Evolutionary conservation across 2,113 vertebrate species (phyloP).

Genomic region (Tautogolabrus adspersus): DNA sequence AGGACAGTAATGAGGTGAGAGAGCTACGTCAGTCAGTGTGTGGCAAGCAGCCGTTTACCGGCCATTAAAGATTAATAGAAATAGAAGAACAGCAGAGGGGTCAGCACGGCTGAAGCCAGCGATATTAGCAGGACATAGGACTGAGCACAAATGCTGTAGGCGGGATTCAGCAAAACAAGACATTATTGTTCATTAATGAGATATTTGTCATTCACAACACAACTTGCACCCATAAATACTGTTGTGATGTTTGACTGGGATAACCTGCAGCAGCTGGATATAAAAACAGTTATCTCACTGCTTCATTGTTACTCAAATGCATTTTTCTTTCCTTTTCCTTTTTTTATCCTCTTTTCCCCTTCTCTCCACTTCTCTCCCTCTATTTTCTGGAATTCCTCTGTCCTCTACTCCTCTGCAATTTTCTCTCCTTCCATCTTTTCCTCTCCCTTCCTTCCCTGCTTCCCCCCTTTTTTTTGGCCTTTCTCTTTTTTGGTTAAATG

Average conservation of each 20-base stretch:
- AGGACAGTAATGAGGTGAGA: conserved; percentile 53
- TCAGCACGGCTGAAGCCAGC: conserved; percentile 52
- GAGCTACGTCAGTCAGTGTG: conserved; percentile 29
- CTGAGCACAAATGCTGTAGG: conserved; percentile 60
- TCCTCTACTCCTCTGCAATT: neutral
- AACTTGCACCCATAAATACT: conserved; percentile 44
- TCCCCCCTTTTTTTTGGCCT: too few relatives aligned
- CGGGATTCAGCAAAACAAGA: conserved; percentile 62
- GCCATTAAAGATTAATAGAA: conserved; percentile 72
- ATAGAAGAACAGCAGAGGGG: conserved; percentile 53
- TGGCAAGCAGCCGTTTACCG: conserved; percentile 30
- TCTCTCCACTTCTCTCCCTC: neutral
- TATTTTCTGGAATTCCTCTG: neutral
- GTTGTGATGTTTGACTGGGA: conserved; percentile 48
- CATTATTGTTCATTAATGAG: conserved; percentile 74
- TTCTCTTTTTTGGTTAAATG: too few relatives aligned
- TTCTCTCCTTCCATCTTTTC: neutral
- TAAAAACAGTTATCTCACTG: conserved; percentile 31
- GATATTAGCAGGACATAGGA: conserved; percentile 77
- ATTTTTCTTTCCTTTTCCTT: conserved; percentile 8
- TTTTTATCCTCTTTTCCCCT: neutral
- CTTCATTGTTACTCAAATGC: conserved; percentile 31
- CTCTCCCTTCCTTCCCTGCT: neutral
- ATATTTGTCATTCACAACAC: conserved; percentile 74
- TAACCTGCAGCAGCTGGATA: conserved; percentile 29